Percentiles rank a stretch among this genome's conserved stretches.
phyloP scores from a whole-genome alignment of 2,888 invertebrate genomes.

The Orthosia cruda region DNA sequence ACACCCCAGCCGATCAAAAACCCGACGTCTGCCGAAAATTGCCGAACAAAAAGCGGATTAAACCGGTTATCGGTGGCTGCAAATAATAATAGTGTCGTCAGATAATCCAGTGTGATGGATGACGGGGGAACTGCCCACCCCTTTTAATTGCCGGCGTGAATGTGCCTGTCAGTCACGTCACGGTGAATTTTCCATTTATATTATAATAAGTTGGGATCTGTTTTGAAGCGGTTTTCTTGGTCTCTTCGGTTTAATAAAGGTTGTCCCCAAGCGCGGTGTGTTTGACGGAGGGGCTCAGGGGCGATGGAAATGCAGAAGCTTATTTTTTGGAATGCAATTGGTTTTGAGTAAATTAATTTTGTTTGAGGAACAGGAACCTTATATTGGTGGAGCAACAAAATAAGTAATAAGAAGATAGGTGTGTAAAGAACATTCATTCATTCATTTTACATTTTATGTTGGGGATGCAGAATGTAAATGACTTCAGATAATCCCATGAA shows the following conservation, averaged over 20 bases:
- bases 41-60: slow-evolving; percentile 85
- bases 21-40: slow-evolving; percentile 75
- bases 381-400: not conserved
- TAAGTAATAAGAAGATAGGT: not conserved
- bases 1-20: slow-evolving; percentile 53
- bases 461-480: too few species aligned
- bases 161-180: slow-evolving; percentile 85
- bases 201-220: slow-evolving; percentile 88
- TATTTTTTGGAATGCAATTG: slow-evolving; percentile 64
- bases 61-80: slow-evolving; percentile 86
- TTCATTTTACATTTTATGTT: too few species aligned
- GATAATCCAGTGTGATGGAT: slow-evolving; percentile 88
- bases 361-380: not conserved
- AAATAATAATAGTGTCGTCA: slow-evolving; percentile 89
- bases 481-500: too few species aligned
- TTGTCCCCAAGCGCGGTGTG: slow-evolving; percentile 61
- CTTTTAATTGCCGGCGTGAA: slow-evolving; percentile 89
- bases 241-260: slow-evolving; percentile 71
- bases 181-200: slow-evolving; percentile 89
- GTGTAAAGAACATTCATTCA: not conserved
- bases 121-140: slow-evolving; percentile 84
- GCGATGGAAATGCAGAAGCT: slow-evolving; percentile 61
- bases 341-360: slow-evolving; percentile 43
- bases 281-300: slow-evolving; percentile 46
- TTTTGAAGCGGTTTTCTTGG: slow-evolving; percentile 70